phyloP scores from a whole-genome alignment of 2,797 vertebrate species.

The Crenichthys baileyi region DNA sequence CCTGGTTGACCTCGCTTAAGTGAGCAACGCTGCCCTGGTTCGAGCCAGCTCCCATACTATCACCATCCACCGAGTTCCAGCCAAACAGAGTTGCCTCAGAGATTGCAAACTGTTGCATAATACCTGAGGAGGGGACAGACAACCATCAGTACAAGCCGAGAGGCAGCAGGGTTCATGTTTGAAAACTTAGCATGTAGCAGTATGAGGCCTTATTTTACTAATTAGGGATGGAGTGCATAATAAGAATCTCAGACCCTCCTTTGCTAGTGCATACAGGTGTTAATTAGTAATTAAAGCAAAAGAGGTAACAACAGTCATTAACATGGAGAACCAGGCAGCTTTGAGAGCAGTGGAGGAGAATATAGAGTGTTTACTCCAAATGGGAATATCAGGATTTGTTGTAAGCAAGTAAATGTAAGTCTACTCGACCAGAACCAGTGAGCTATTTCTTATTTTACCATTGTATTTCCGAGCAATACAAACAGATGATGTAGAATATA shows the following conservation, averaged over 20 bases:
- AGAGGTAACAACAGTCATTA: slow-evolving; percentile 13
- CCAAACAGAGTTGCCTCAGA: slow-evolving; percentile 95
- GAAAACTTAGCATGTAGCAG: neutral
- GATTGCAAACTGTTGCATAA: slow-evolving; percentile 98
- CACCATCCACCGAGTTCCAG: slow-evolving; percentile 96
- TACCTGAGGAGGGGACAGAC: slow-evolving; percentile 72
- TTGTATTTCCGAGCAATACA: neutral
- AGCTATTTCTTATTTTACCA: neutral
- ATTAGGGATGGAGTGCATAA: neutral
- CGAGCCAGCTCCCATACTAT: slow-evolving; percentile 91
- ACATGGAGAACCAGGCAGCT: slow-evolving; percentile 1
- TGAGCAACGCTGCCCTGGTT: slow-evolving; percentile 90
- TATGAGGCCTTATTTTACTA: neutral
- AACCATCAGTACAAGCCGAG: neutral
- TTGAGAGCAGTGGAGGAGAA: neutral
- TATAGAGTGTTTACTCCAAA: neutral
- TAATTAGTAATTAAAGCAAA: slow-evolving; percentile 23
- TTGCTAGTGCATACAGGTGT: slow-evolving; percentile 5
- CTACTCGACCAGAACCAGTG: neutral
- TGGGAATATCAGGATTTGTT: slow-evolving; percentile 6
- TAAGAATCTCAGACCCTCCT: slow-evolving; percentile 6
- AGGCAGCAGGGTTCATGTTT: neutral
- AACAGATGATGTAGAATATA: neutral
- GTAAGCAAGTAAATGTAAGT: slow-evolving; percentile 3
- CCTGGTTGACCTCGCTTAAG: slow-evolving; percentile 93